These are phyloP conservation scores for Xanthia togata DNA, from an alignment of 2,888 invertebrate genomes.

Conservation along the genomic window DNA sequence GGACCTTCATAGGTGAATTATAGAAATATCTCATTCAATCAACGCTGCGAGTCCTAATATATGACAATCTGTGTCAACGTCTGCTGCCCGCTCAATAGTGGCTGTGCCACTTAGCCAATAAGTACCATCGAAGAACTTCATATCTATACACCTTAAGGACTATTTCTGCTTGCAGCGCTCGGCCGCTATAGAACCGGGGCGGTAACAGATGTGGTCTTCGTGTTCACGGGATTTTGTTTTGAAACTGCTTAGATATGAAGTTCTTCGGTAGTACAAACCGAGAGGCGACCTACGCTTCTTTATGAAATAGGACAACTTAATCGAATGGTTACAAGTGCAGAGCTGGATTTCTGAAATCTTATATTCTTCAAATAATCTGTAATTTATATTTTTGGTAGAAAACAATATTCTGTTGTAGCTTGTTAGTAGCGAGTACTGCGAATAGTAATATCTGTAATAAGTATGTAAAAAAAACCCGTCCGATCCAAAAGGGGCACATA, in stretches of 20 bases:
- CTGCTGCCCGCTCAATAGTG: slow-evolving; percentile 30
- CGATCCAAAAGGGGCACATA: too few species aligned
- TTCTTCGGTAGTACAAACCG: too few species aligned
- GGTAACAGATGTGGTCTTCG: too few species aligned
- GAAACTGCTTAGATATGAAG: too few species aligned
- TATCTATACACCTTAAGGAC: too few species aligned
- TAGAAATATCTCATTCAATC: slow-evolving; percentile 33
- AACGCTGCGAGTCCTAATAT: slow-evolving; percentile 19
- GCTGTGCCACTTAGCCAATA: slow-evolving; percentile 20
- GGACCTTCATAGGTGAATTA: slow-evolving; percentile 1
- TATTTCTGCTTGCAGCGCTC: too few species aligned
- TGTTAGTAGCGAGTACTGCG: neutral
- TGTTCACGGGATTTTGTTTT: too few species aligned
- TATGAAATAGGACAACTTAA: slow-evolving; percentile 5
- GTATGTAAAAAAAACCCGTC: too few species aligned
- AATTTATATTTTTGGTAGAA: neutral
- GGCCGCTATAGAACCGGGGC: too few species aligned
- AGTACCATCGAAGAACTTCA: too few species aligned
- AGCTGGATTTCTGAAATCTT: neutral
- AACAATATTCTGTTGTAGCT: neutral
- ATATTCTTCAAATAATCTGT: neutral
- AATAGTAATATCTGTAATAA: too few species aligned
- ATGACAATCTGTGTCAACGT: slow-evolving; percentile 51
- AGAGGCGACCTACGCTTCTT: slow-evolving; percentile 30
- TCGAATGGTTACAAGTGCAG: neutral